Conservation (phyloP, 2,113 vertebrate genomes). For the Equus quagga region DNA sequence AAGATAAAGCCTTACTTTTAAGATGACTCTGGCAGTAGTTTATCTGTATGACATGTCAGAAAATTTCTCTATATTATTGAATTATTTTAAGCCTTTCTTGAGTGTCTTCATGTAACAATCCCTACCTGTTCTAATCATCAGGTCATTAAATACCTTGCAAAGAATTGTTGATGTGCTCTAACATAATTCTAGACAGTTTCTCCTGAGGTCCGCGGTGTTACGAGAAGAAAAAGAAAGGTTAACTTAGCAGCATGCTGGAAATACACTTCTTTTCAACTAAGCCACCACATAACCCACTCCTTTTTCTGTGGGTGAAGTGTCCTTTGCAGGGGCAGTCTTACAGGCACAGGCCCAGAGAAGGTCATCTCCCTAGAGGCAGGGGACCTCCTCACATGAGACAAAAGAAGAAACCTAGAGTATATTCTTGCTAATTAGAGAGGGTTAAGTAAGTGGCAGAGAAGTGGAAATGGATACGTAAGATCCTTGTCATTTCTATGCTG, state of each 20-base stretch:
- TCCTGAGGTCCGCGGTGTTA: background rate
- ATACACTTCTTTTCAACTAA: background rate
- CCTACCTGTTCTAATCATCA: slow-evolving; percentile 56
- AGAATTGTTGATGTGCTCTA: background rate
- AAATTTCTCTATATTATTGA: slow-evolving; percentile 69
- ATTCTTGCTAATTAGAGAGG: background rate
- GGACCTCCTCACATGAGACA: background rate
- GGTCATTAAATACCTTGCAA: slow-evolving; percentile 63
- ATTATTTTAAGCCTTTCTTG: slow-evolving; percentile 72
- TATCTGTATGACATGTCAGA: slow-evolving; percentile 71
- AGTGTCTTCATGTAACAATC: slow-evolving; percentile 57
- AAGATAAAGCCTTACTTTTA: slow-evolving; percentile 76
- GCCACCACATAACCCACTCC: background rate
- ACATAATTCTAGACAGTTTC: slow-evolving; percentile 41
- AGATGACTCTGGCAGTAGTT: slow-evolving; percentile 52
- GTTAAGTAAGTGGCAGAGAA: background rate
- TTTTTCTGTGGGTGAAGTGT: background rate
- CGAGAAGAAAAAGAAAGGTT: background rate
- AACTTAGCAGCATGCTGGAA: background rate
- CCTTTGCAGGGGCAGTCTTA: background rate
- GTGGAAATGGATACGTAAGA: background rate
- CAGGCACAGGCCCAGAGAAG: background rate
- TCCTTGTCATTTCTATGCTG: background rate
- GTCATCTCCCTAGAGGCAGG: background rate
- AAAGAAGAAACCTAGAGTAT: background rate